These are phyloP conservation scores for Zoroaster sp. DNA, from an alignment of 53 echinoderm and acorn worm species.

Conservation along the genomic window DNA sequence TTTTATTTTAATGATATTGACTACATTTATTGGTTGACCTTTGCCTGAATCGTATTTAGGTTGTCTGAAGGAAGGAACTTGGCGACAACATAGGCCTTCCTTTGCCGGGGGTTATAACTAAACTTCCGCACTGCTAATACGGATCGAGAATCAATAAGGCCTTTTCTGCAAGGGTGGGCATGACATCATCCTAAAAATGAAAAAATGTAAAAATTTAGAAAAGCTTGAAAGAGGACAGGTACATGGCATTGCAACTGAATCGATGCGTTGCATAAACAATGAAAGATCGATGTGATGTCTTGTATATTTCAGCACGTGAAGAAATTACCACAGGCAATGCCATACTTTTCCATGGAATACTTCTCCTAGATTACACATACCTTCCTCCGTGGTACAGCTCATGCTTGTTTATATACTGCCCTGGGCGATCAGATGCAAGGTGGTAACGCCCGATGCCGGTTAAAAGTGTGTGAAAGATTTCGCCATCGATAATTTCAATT, in stretches of 20 bases:
- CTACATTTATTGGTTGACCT: no score
- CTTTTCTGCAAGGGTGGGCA: no score
- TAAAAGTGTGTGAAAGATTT: neutral
- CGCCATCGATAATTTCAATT: constrained; percentile 26
- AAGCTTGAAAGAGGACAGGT: no score
- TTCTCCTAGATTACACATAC: neutral
- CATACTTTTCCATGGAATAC: neutral
- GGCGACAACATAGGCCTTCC: no score
- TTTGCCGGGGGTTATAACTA: no score
- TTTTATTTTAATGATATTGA: no score
- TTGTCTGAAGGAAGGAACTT: no score
- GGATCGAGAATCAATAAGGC: no score
- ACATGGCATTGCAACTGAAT: neutral
- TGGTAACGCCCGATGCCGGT: neutral
- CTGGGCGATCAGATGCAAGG: neutral
- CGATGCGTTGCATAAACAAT: neutral
- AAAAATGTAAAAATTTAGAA: no score
- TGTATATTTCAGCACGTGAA: neutral
- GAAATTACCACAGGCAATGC: constrained; percentile 15
- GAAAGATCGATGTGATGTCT: neutral
- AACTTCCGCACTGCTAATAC: no score
- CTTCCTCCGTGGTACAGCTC: neutral
- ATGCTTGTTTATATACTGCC: neutral
- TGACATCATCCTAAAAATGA: no score
- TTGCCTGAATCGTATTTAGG: no score